Evolutionary conservation across 2,797 vertebrate genomes (phyloP), one percentile per base, ranked within the genome.

Genomic region (Gymnothorax javanicus): DNA sequence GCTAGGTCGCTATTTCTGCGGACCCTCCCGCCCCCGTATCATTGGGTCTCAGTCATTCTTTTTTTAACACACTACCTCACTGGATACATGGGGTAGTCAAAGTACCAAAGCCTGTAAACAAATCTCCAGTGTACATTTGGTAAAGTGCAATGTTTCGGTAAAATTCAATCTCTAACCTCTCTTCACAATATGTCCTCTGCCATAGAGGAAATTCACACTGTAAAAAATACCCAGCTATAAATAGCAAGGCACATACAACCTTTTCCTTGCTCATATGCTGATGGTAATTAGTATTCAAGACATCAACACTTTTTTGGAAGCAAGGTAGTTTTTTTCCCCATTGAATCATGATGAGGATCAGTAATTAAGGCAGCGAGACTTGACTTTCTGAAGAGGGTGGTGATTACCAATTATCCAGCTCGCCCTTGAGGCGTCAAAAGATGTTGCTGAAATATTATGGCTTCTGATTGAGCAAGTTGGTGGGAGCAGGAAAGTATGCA

Each of bases 351-450:
- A 50, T 60, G 59, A n/a, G 27, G 57, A 50, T 87, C 82, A 56
- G 84, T 79, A 88, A 60, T 88, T 88, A 88, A 85, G 27, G 23
- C 59, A 58, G 52, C 25, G 83, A 57, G 17, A 77, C 13, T 50
- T 27, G 23, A 50, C 73, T 81, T 20, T 27, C 59, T 60, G 50
- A 67, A 33, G 3, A 67, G 59, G 75, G 77, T 69, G 71, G 84
- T 85, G 87, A 84, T 67, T 69, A 82, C 84, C 64, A 84, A 50
- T 83, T 79, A 75, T 57, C 77, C 56, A 27, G 8, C 20, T 71
- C n/a, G 20, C 77, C 87, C 87, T 83, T 60, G 84, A 82, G 25
- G 54, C 64, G 23, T 62, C 64, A 84, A 71, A 62, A 71, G 83
- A 73, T 82, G 58, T 84, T 69, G 83, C 54, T 87, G 17, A 56